Evolutionary conservation across 2,113 vertebrate species (phyloP).

Genomic region (Pygathrix nemaeus): DNA sequence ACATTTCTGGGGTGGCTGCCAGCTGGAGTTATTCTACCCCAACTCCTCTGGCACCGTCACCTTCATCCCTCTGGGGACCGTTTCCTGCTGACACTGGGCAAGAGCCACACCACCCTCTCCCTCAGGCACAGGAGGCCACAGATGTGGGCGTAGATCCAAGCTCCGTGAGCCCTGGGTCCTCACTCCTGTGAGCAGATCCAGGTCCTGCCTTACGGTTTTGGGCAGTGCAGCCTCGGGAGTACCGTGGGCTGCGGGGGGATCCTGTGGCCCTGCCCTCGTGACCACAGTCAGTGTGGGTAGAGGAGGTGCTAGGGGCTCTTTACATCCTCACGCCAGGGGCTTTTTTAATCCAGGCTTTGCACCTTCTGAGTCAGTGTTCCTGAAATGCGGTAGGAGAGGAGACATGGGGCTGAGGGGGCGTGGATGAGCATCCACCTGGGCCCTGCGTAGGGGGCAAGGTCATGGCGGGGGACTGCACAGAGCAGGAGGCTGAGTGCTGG

Average conservation of each 20-base stretch:
- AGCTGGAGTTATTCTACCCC: background rate
- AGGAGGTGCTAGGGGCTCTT: background rate
- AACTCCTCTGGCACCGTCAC: background rate
- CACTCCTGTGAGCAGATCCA: background rate
- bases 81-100: background rate
- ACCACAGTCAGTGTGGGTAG: accelerated
- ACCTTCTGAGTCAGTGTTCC: background rate
- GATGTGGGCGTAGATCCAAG: background rate
- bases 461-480: background rate
- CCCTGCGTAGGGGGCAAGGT: background rate
- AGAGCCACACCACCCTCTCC: constrained; percentile 68
- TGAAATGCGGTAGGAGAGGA: accelerated
- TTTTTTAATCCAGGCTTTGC: background rate
- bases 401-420: accelerated
- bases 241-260: accelerated
- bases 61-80: constrained; percentile 39
- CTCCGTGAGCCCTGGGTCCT: background rate
- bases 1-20: background rate
- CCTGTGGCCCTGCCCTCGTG: accelerated
- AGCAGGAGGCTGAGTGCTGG: too few species aligned
- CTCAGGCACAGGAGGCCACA: constrained; percentile 68
- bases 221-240: accelerated
- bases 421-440: background rate
- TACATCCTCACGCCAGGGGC: accelerated
- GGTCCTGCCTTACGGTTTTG: background rate